Base-by-base conservation (phyloP, 2,888 invertebrate genomes). In the Xanthia togata region DNA sequence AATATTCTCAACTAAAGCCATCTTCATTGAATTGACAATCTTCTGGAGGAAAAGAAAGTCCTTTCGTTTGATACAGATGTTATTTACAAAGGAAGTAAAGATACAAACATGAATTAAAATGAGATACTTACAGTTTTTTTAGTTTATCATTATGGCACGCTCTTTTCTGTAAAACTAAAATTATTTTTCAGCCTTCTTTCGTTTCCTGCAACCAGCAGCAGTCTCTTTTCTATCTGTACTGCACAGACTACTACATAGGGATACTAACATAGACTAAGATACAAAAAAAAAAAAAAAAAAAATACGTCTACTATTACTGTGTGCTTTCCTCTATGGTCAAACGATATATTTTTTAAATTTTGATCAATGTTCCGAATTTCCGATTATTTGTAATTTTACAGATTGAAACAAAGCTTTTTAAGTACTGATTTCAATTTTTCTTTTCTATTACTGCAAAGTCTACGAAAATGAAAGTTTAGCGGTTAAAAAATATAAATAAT, bases 1-100 rank as follows among this genome's bases (percentile, higher is more conserved):
- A 80, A 93, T 89, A 87, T 90, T 93, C 82, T 92, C 92, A 84
- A 93, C 84, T 86, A 93, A 93, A 81, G 94, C 91, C 94, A 95
- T 95, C 78, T 84, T 85, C 84, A 73, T 67, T 73, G 59, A 59
- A 17, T 74, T 68, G 68, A 77, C 65, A 78, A 71, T 80, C 70
- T 79, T 85, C 83, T 83, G 75, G 50, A 57, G 60, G 53, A 76
- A 69, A 78, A 76, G 79, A 85, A 80, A 85, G 70, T 85, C 70
- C 6, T 35, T 64, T 62, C n/a, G 57, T 64, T 55, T 65, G 23
- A 35, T 65, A 64, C 4, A n/a, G 44, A 31, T 55, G 70, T 4
- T n/a, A 47, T 0, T n/a, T 2, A 8, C 26, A 26, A 20, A 44
- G 5, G 5, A 35, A 64, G 4, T 17, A 31, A 44, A n/a, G 9